Evolutionary conservation across 2,797 vertebrate genomes (phyloP).

Genomic region (Poeciliopsis turneri): DNA sequence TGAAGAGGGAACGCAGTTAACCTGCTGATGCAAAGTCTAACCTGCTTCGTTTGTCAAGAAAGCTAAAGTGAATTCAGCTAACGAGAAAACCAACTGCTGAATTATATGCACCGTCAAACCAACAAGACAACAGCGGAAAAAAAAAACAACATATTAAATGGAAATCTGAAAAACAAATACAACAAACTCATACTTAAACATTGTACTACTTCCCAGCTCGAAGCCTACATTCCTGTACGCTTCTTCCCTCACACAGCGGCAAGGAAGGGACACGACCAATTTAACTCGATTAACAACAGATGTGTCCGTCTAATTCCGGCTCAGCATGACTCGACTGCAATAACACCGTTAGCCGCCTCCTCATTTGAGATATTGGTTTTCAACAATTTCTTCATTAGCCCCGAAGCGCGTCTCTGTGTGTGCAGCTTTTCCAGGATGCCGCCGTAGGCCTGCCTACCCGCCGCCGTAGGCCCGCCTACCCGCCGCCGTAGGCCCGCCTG

Average conservation of each 20-base stretch:
- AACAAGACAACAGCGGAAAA: constrained; percentile 68
- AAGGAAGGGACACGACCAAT: constrained; percentile 70
- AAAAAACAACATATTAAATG: constrained; percentile 52
- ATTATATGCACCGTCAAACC: constrained; percentile 67
- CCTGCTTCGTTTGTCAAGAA: constrained; percentile 47
- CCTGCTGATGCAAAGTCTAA: neutral
- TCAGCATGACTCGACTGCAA: constrained; percentile 60
- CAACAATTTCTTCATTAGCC: constrained; percentile 66
- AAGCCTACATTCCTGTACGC: constrained; percentile 27
- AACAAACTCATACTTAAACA: constrained; percentile 64
- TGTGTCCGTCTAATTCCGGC: constrained; percentile 70
- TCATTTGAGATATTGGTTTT: constrained; percentile 73
- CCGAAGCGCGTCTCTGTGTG: constrained; percentile 28
- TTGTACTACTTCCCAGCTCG: constrained; percentile 70
- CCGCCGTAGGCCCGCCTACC: too few species aligned
- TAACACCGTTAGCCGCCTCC: constrained; percentile 71
- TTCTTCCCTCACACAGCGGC: constrained; percentile 46
- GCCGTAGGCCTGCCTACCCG: constrained; percentile 1
- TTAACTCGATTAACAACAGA: constrained; percentile 77
- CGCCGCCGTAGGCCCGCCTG: constrained; percentile 22
- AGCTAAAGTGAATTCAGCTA: constrained; percentile 60
- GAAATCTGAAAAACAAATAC: constrained; percentile 63
- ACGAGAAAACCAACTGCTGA: constrained; percentile 69
- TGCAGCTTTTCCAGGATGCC: constrained; percentile 61
- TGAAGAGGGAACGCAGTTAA: neutral